These are phyloP conservation scores for Hirtodrosophila alboralis DNA, from an alignment of 2,888 invertebrate species.

Conservation along the genomic window DNA sequence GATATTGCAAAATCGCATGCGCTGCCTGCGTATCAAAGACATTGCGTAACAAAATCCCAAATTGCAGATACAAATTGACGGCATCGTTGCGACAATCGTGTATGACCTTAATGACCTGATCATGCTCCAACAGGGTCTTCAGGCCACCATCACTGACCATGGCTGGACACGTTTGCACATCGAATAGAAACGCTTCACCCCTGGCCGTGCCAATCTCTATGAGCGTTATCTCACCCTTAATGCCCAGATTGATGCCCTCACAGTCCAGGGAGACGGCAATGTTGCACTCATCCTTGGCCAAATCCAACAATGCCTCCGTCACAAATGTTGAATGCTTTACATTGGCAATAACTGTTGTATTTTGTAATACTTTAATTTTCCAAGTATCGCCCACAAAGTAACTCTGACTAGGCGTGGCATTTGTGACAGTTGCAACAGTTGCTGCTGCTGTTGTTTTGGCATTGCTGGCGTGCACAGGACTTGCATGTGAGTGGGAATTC, in stretches of 20 bases:
- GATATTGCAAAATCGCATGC: slow-evolving; percentile 95
- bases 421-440: slow-evolving; percentile 84
- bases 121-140: slow-evolving; percentile 91
- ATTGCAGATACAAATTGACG: slow-evolving; percentile 93
- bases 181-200: slow-evolving; percentile 94
- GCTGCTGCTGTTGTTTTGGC: slow-evolving; percentile 20
- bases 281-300: slow-evolving; percentile 83
- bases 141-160: slow-evolving; percentile 92
- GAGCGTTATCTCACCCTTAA: slow-evolving; percentile 94
- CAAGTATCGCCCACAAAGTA: slow-evolving; percentile 89
- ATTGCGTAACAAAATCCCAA: slow-evolving; percentile 91
- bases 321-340: slow-evolving; percentile 91
- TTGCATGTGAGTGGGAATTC: slow-evolving; percentile 70
- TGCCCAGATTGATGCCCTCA: slow-evolving; percentile 96
- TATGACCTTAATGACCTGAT: slow-evolving; percentile 93
- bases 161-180: slow-evolving; percentile 92
- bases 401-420: slow-evolving; percentile 80
- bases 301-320: slow-evolving; percentile 88
- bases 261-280: slow-evolving; percentile 94
- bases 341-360: slow-evolving; percentile 91
- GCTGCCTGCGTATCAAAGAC: slow-evolving; percentile 97
- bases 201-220: slow-evolving; percentile 93
- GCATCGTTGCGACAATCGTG: slow-evolving; percentile 97
- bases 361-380: slow-evolving; percentile 92
- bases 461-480: slow-evolving; percentile 76